A percentile compares a stretch with the other conserved stretches of the same genome.
phyloP scores from a whole-genome alignment of 2,888 invertebrate genomes.

The Mythimna vitellina region DNA sequence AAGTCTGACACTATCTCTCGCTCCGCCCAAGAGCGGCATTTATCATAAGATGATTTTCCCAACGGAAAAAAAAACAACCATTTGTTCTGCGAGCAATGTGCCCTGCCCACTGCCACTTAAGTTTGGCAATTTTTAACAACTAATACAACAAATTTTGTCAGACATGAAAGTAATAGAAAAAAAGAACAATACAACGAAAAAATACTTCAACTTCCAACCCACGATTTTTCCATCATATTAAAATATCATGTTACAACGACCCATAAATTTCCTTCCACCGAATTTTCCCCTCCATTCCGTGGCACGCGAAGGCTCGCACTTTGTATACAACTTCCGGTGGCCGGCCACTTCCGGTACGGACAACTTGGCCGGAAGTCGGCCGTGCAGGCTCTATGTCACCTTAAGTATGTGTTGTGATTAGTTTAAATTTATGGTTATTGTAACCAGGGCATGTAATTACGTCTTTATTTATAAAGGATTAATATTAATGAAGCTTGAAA shows the following conservation, averaged over 20 bases:
- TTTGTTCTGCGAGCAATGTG: no score
- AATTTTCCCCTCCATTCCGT: conserved; percentile 65
- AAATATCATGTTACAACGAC: conserved; percentile 64
- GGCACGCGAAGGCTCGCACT: conserved; percentile 89
- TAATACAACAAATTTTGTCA: no score
- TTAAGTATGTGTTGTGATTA: conserved; percentile 87
- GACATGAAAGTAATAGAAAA: background rate
- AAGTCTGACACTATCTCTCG: no score
- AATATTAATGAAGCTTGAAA: conserved; percentile 44
- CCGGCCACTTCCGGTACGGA: conserved; percentile 75
- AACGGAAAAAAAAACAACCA: no score
- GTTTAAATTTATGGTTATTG: conserved; percentile 79
- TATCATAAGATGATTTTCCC: no score
- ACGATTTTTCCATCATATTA: conserved; percentile 43
- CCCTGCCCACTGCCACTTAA: no score
- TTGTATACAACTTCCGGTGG: conserved; percentile 88
- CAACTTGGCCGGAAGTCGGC: conserved; percentile 81
- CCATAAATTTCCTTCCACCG: conserved; percentile 61
- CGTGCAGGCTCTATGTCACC: conserved; percentile 87
- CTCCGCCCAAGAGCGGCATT: no score
- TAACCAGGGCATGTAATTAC: conserved; percentile 80
- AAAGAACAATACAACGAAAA: background rate
- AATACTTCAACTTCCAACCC: background rate
- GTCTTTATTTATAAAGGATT: conserved; percentile 55
- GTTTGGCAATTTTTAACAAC: no score